Conservation (phyloP, 2,797 vertebrate genomes). For the Sebastes iracundus region DNA sequence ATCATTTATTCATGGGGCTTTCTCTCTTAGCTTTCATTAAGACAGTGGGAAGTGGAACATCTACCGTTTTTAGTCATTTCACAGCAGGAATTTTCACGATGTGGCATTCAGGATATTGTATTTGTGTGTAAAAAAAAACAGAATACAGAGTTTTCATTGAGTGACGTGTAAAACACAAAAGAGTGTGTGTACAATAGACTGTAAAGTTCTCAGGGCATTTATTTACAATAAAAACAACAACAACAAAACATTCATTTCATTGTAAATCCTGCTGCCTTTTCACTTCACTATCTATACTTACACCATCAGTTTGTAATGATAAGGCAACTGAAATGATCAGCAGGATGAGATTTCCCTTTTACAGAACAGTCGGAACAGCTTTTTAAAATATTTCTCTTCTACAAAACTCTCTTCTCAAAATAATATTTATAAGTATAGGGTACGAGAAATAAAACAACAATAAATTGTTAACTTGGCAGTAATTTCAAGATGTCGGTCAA, state of each 20-base stretch:
- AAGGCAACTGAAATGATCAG: slow-evolving; percentile 76
- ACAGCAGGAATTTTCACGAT: slow-evolving; percentile 8
- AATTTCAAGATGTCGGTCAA: slow-evolving; percentile 27
- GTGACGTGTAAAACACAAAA: not conserved
- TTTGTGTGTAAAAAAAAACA: not conserved
- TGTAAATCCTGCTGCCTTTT: slow-evolving; percentile 64
- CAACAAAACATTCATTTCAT: slow-evolving; percentile 69
- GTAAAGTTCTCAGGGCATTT: slow-evolving; percentile 63
- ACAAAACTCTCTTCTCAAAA: slow-evolving; percentile 52
- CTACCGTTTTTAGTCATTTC: slow-evolving; percentile 10
- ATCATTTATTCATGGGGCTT: slow-evolving; percentile 65
- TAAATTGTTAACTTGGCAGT: slow-evolving; percentile 63
- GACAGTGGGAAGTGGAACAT: slow-evolving; percentile 34
- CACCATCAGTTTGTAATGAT: slow-evolving; percentile 54
- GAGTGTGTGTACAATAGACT: not conserved
- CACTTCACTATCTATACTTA: slow-evolving; percentile 34
- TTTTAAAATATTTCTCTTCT: slow-evolving; percentile 52
- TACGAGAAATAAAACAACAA: slow-evolving; percentile 48
- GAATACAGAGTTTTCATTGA: not conserved
- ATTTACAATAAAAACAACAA: slow-evolving; percentile 76
- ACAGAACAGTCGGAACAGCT: slow-evolving; percentile 51
- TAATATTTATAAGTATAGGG: slow-evolving; percentile 32
- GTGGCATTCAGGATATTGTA: not conserved
- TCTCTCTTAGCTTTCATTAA: slow-evolving; percentile 42
- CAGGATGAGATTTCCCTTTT: slow-evolving; percentile 67